These are phyloP conservation scores for Alectoris magna DNA, from an alignment of 2,797 vertebrate genomes.

Conservation along the genomic window DNA sequence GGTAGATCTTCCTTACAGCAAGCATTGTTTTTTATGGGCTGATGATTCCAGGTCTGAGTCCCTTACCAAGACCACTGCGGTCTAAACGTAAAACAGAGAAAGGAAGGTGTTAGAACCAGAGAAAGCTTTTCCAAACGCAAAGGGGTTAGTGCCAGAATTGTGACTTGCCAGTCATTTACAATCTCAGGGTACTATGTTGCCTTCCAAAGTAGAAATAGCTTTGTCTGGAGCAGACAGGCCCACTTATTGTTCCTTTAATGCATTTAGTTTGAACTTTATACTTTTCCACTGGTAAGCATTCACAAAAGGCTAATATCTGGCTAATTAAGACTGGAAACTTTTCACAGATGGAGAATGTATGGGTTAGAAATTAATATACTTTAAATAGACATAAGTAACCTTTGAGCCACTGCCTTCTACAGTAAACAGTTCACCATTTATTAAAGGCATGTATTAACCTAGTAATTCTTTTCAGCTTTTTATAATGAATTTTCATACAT, in stretches of 20 bases:
- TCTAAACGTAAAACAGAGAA: background rate
- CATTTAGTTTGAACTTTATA: background rate
- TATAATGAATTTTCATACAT: background rate
- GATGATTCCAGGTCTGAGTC: background rate
- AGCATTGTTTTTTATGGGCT: background rate
- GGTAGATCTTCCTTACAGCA: too few relatives aligned
- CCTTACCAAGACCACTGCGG: background rate
- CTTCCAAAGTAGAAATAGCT: background rate
- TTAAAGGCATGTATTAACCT: background rate
- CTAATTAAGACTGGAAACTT: background rate
- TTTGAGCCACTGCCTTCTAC: background rate
- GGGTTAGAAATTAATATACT: background rate
- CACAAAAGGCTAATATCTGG: background rate
- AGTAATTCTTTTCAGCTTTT: constrained; percentile 1
- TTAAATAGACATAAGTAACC: background rate
- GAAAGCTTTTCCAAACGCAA: background rate
- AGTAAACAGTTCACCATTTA: background rate
- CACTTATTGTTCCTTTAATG: background rate
- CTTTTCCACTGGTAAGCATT: background rate
- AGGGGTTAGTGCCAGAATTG: background rate
- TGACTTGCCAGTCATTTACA: background rate
- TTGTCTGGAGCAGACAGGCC: background rate
- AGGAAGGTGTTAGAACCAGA: background rate
- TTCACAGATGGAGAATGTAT: background rate
- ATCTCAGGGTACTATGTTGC: background rate